Conservation (phyloP, 2,797 vertebrate species). For the Carduelis carduelis region DNA sequence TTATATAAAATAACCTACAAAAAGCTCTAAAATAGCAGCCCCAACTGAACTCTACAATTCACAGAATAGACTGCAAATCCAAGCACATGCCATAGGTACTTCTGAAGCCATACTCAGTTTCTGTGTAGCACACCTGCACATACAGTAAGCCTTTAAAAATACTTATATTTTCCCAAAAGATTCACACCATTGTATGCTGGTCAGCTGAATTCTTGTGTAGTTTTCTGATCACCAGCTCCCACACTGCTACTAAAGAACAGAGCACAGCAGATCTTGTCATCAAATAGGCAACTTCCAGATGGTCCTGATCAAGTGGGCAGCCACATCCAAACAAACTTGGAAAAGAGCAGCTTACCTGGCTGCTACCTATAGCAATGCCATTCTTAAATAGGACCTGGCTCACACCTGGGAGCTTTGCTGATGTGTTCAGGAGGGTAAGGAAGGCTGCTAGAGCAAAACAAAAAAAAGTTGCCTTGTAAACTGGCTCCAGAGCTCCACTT, state of each 20-base stretch:
- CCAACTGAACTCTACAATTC: not conserved
- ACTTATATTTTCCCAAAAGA: not conserved
- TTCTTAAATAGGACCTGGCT: not conserved
- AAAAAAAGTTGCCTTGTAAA: not conserved
- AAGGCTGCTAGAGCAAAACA: not conserved
- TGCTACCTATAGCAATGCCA: not conserved
- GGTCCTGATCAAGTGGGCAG: not conserved
- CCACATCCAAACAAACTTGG: not conserved
- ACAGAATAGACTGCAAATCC: not conserved
- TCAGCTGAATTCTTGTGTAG: not conserved
- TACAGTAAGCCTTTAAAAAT: not conserved
- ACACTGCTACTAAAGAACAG: not conserved
- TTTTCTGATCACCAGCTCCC: not conserved
- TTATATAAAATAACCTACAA: not conserved
- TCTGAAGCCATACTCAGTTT: not conserved
- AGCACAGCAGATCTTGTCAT: not conserved
- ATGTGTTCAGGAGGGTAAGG: not conserved
- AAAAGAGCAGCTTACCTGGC: not conserved
- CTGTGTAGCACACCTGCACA: rapidly evolving
- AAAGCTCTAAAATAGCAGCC: not conserved
- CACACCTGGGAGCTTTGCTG: not conserved
- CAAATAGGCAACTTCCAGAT: not conserved
- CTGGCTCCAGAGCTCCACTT: not conserved
- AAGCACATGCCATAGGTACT: not conserved
- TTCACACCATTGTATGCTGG: rapidly evolving